phyloP scores from a whole-genome alignment of 2,888 invertebrate species.

The Seira ritae region DNA sequence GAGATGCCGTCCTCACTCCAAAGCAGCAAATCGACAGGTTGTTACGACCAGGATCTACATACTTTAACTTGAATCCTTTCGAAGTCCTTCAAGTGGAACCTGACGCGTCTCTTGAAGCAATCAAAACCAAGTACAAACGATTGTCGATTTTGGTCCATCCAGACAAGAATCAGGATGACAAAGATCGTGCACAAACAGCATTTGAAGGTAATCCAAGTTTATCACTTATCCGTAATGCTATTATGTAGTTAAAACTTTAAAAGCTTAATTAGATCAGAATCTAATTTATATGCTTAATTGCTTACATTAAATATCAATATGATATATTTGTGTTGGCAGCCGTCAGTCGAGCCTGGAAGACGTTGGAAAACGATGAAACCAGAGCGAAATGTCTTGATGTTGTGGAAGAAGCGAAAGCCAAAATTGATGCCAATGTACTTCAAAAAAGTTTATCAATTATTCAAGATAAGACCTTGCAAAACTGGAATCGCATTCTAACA shows the following conservation, averaged over 20 bases:
- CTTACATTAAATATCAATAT: neutral
- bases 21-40: conserved; percentile 98
- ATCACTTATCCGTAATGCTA: neutral
- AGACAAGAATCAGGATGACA: conserved; percentile 98
- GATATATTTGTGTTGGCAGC: conserved; percentile 77
- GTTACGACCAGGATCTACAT: conserved; percentile 96
- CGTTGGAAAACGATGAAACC: conserved; percentile 94
- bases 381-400: conserved; percentile 96
- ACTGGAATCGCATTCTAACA: neutral
- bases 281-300: neutral
- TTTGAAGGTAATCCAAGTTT: conserved; percentile 84
- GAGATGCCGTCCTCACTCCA: conserved; percentile 97
- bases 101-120: conserved; percentile 90
- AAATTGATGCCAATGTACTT: conserved; percentile 92
- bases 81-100: conserved; percentile 95
- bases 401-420: conserved; percentile 96
- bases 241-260: neutral
- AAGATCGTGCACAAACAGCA: conserved; percentile 94
- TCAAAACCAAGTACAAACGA: conserved; percentile 97
- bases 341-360: conserved; percentile 96
- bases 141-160: conserved; percentile 99
- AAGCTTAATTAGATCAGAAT: neutral
- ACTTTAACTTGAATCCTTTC: conserved; percentile 98
- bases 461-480: no score
- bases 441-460: conserved; percentile 14